Conservation (phyloP, 2,113 vertebrate genomes). For the Trachemys scripta region DNA sequence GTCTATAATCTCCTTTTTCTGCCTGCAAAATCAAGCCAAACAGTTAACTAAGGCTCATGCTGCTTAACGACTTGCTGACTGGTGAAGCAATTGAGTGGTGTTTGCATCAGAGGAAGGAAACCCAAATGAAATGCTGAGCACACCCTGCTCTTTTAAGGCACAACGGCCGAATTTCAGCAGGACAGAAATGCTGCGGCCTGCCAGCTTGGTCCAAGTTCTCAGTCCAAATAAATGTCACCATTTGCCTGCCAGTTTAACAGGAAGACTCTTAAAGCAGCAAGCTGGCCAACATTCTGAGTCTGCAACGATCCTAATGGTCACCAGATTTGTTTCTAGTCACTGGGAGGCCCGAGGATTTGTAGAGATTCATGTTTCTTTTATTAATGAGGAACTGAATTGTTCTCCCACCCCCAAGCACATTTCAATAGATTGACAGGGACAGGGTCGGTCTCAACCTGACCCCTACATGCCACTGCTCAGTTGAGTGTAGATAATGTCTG, state of each 20-base stretch:
- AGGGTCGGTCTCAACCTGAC: no score
- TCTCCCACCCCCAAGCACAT: background rate
- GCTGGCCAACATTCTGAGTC: background rate
- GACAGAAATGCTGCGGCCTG: background rate
- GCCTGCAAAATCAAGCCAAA: slow-evolving; percentile 80
- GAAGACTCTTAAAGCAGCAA: background rate
- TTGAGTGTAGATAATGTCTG: background rate
- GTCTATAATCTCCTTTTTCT: slow-evolving; percentile 83
- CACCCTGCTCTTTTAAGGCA: accelerated
- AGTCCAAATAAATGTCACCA: background rate
- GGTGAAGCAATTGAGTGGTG: background rate
- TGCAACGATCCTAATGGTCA: background rate
- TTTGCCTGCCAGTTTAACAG: background rate
- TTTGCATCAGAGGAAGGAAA: background rate
- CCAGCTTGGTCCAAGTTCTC: background rate
- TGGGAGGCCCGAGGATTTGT: background rate
- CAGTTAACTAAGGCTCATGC: background rate
- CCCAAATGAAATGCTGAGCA: background rate
- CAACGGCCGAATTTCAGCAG: background rate
- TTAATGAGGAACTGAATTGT: background rate
- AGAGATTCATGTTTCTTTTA: background rate
- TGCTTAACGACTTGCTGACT: background rate
- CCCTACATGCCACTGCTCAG: background rate
- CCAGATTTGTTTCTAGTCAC: background rate
- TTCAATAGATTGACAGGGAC: background rate